phyloP scores from a whole-genome alignment of 2,113 vertebrate genomes.

The Trematomus loennbergii region DNA sequence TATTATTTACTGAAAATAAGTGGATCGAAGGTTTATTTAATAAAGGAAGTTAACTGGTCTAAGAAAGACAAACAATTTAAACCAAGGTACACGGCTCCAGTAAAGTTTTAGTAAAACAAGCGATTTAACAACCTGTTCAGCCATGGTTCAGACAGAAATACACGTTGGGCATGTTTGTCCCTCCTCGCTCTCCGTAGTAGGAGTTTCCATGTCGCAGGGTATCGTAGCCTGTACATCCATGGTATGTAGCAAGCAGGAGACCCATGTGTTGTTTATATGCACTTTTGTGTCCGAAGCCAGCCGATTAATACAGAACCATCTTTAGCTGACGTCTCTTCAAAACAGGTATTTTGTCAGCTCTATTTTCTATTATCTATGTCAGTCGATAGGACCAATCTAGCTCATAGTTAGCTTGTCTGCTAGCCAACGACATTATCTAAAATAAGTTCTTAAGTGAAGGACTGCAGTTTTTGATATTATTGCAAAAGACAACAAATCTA shows the following conservation, averaged over 20 bases:
- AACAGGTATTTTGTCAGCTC: constrained; percentile 28
- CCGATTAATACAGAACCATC: rapidly evolving
- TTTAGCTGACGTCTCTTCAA: background rate
- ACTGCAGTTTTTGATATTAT: background rate
- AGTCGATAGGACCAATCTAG: background rate
- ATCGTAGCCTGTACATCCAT: too few relatives aligned
- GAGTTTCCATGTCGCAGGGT: rapidly evolving
- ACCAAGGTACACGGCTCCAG: too few relatives aligned
- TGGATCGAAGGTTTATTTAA: too few relatives aligned
- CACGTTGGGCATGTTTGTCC: constrained; percentile 25
- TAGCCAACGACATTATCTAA: constrained; percentile 21
- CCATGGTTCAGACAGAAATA: too few relatives aligned
- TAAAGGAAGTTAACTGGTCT: too few relatives aligned
- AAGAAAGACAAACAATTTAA: too few relatives aligned
- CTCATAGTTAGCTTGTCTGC: constrained; percentile 14
- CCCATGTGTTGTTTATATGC: constrained; percentile 18
- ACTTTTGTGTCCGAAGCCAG: background rate
- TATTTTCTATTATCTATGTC: background rate
- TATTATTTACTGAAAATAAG: too few relatives aligned
- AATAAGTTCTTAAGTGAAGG: background rate
- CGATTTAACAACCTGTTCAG: too few relatives aligned
- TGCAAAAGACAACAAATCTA: background rate
- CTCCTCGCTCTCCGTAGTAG: constrained; percentile 35
- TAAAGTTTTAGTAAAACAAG: too few relatives aligned
- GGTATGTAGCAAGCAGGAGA: background rate